Evolutionary conservation across 2,113 vertebrate species (phyloP).

Genomic region (Chaetura pelagica): DNA sequence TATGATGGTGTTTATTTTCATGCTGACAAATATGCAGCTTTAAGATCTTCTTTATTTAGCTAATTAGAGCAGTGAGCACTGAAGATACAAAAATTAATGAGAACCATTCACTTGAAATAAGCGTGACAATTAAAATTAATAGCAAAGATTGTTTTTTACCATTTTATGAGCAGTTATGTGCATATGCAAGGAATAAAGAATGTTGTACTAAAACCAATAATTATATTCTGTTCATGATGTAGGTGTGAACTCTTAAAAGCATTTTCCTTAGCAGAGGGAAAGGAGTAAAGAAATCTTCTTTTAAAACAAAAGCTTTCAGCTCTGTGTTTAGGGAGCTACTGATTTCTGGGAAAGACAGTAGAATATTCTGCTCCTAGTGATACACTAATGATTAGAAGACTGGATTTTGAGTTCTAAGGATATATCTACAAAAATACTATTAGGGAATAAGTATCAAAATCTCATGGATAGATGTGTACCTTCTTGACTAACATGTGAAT

Average conservation of each 20-base stretch:
- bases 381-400: neutral
- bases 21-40: neutral
- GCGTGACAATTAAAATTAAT: neutral
- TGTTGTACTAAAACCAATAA: neutral
- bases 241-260: neutral
- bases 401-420: neutral
- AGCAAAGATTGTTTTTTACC: neutral
- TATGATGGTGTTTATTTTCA: neutral
- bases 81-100: neutral
- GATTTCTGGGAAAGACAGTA: neutral
- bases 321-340: neutral
- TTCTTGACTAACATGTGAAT: neutral
- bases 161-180: neutral
- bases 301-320: neutral
- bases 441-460: neutral
- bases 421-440: neutral
- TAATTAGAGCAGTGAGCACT: neutral
- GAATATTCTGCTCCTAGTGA: neutral
- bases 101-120: neutral
- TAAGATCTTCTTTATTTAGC: neutral
- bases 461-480: neutral
- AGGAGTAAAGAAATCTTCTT: neutral
- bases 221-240: neutral
- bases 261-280: neutral
- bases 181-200: neutral